Percentiles rank a stretch among this genome's conserved stretches.
Conservation (phyloP, 2,888 invertebrate species). For the Sphaerophoria rueppellii region DNA sequence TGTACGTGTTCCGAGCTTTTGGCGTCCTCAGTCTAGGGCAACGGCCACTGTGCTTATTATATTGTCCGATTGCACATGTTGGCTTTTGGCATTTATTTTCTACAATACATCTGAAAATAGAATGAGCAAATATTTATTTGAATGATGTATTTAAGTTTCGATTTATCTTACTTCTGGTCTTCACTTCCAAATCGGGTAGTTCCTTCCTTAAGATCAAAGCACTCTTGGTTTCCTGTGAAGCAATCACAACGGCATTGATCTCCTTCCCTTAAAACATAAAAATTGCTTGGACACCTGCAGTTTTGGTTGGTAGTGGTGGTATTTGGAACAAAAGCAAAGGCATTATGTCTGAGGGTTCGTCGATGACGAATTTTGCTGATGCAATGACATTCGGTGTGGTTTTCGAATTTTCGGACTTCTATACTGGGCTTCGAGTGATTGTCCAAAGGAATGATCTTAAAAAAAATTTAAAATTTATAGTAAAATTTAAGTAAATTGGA, state of each 20-base stretch:
- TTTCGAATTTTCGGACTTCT: conserved; percentile 75
- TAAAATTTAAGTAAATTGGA: no score
- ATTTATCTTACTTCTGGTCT: conserved; percentile 84
- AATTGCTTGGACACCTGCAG: conserved; percentile 79
- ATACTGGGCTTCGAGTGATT: conserved; percentile 58
- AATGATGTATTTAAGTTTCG: background rate
- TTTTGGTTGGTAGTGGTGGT: conserved; percentile 12
- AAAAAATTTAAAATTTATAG: background rate
- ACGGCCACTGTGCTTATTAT: conserved; percentile 78
- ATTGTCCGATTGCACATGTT: conserved; percentile 79
- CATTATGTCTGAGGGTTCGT: conserved; percentile 13
- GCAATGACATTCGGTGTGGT: conserved; percentile 81
- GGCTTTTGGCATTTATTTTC: conserved; percentile 78
- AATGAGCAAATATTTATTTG: conserved; percentile 1
- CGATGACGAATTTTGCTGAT: conserved; percentile 71
- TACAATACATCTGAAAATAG: conserved; percentile 78
- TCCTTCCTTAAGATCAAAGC: conserved; percentile 85
- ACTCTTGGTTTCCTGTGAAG: conserved; percentile 84
- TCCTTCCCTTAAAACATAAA: conserved; percentile 80
- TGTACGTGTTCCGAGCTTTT: conserved; percentile 71
- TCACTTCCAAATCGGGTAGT: conserved; percentile 85
- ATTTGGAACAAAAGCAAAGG: background rate
- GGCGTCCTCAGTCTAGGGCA: conserved; percentile 77
- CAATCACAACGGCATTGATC: conserved; percentile 86
- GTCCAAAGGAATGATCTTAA: conserved; percentile 73